A percentile compares a stretch with the other conserved stretches of the same genome.
phyloP scores from a whole-genome alignment of 2,113 vertebrate species.

The Corynorhinus townsendii region DNA sequence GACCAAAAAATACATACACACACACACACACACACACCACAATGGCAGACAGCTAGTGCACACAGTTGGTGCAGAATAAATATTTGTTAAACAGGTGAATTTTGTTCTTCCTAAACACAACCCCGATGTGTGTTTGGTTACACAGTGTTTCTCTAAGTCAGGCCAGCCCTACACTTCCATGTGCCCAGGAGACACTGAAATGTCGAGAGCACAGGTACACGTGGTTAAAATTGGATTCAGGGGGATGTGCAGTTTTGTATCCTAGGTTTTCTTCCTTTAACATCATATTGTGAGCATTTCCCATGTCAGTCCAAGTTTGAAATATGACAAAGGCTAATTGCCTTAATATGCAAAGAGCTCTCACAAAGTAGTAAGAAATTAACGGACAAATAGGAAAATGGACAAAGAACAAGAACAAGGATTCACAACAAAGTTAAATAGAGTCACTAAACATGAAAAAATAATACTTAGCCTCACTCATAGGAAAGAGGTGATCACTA shows the following conservation, averaged over 20 bases:
- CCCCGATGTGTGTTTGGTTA: background rate
- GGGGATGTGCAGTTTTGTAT: background rate
- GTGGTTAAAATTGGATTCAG: background rate
- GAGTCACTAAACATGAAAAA: background rate
- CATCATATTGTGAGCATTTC: background rate
- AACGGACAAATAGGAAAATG: background rate
- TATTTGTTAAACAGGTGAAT: background rate
- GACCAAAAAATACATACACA: no score
- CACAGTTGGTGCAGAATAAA: background rate
- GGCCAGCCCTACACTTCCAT: background rate
- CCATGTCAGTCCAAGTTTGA: background rate
- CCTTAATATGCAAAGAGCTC: background rate
- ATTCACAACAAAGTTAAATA: background rate
- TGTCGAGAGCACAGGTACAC: fast-evolving
- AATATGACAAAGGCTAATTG: background rate
- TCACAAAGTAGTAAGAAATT: background rate
- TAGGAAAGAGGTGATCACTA: background rate
- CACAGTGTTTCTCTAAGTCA: background rate
- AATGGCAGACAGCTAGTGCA: background rate
- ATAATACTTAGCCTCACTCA: background rate
- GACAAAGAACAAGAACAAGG: background rate
- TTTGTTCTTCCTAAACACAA: background rate
- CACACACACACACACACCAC: no score
- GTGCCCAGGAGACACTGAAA: background rate
- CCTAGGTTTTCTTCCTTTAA: background rate